Evolutionary conservation across 2,797 vertebrate genomes (phyloP), one percentile per base, ranked within the genome.

Genomic region (Catostomus latipinnis): DNA sequence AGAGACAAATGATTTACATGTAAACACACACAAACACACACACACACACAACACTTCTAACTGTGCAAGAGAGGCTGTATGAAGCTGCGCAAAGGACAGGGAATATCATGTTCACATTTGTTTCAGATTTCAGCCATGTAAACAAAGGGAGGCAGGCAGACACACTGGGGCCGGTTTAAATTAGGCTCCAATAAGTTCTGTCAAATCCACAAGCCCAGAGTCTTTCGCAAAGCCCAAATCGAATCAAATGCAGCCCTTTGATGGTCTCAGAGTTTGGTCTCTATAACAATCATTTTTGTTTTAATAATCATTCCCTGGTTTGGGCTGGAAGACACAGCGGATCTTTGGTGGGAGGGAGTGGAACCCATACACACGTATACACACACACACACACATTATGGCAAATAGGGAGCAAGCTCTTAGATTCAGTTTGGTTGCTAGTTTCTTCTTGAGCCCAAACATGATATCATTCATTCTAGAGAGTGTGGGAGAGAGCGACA

Each of bases 101-200:
- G 83, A 85, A 84, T 83, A 83, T 89, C 79, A 63, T 78, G 78
- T 88, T 90, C 87, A 89, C 90, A 88, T 92, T 91, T 91, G 90
- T 90, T 90, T 91, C 89, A 86, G 81, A 90, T 92, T 91, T 90
- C 87, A 91, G 82, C 84, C 60, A 77, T 84, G 87, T 92, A 89
- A 92, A 91, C 90, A 92, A 90, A 91, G 85, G 66, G 73, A 88
- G 82, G 84, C 85, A 85, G 83, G 81, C 89, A 92, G 90, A 92
- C 90, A 90, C 85, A 43, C 88, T 87, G 91, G 90, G 90, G 90
- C 90, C 90, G 83, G 79, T 62, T 87, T 88, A 90, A 89, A 90
- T 87, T 84, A 88, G 88, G 76, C 82, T 89, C 88, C 86, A 88
- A 84, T 83, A 80, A 81, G 78, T 81, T 82, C 82, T 70, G 71